phyloP scores from a whole-genome alignment of 2,797 vertebrate species.

The Propithecus perrieri region DNA sequence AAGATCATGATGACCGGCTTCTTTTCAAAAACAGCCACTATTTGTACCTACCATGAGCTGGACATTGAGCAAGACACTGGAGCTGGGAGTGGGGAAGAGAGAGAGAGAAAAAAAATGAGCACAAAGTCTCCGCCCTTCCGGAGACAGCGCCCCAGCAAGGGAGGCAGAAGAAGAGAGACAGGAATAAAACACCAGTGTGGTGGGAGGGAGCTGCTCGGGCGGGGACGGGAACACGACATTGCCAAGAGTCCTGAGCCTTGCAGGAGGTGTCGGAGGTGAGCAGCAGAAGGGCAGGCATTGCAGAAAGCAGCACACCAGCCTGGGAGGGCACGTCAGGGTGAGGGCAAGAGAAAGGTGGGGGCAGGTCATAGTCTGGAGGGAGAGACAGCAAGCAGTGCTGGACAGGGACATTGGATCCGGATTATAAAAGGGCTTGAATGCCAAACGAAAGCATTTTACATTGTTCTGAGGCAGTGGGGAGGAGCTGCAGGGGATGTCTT shows the following conservation, averaged over 20 bases:
- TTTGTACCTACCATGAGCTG: neutral
- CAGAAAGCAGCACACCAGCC: neutral
- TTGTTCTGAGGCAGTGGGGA: neutral
- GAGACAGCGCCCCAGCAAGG: neutral
- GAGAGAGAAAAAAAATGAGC: neutral
- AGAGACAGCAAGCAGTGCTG: rapidly evolving
- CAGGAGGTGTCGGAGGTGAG: neutral
- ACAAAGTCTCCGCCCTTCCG: neutral
- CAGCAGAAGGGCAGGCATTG: neutral
- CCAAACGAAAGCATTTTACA: rapidly evolving
- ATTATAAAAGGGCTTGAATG: neutral
- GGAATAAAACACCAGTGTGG: rapidly evolving
- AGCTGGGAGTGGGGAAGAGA: no score
- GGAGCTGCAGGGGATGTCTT: neutral
- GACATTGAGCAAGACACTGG: neutral
- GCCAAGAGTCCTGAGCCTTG: no score
- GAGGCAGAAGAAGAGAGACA: neutral
- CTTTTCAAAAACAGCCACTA: neutral
- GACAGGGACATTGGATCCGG: neutral
- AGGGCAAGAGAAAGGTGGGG: no score
- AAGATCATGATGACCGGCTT: neutral
- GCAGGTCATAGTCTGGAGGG: neutral
- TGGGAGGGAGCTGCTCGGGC: neutral
- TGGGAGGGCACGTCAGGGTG: neutral
- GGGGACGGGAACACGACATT: neutral